Conservation (phyloP, 1,140 invertebrate species). For the Drosophila dunni region DNA sequence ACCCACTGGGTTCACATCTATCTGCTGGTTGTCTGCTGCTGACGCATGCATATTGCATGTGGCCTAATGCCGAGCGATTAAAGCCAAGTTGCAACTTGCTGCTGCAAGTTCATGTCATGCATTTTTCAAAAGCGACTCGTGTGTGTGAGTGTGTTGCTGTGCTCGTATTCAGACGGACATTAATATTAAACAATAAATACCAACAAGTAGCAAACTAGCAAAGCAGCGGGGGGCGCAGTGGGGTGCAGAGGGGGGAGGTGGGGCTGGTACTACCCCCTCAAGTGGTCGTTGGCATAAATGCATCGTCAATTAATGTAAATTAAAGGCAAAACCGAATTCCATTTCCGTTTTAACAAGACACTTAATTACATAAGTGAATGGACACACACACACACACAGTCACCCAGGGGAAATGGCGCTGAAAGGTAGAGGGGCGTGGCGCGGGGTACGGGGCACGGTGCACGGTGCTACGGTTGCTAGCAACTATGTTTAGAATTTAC, state of each 20-base stretch:
- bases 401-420: background rate
- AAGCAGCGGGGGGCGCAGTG: too few species aligned
- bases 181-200: slow-evolving; percentile 55
- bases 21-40: slow-evolving; percentile 8
- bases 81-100: slow-evolving; percentile 40
- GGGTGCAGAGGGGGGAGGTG: background rate
- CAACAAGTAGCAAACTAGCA: slow-evolving; percentile 27
- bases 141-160: background rate
- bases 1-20: background rate
- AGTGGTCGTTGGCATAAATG: slow-evolving; percentile 59
- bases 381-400: slow-evolving; percentile 33
- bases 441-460: slow-evolving; percentile 1
- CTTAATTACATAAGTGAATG: slow-evolving; percentile 75
- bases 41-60: slow-evolving; percentile 53
- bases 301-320: slow-evolving; percentile 79
- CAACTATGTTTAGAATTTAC: slow-evolving; percentile 55
- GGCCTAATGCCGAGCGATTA: slow-evolving; percentile 54
- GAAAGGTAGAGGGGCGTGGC: background rate
- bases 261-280: slow-evolving; percentile 9
- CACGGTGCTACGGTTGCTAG: too few species aligned
- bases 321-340: slow-evolving; percentile 79
- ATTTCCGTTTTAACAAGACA: slow-evolving; percentile 75
- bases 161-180: slow-evolving; percentile 27
- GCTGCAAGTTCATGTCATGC: slow-evolving; percentile 44
- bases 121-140: slow-evolving; percentile 54